A percentile compares a stretch with the other conserved stretches of the same genome.
These are phyloP conservation scores for Macropis europaea DNA, from an alignment of 2,888 invertebrate genomes.

Conservation along the genomic window DNA sequence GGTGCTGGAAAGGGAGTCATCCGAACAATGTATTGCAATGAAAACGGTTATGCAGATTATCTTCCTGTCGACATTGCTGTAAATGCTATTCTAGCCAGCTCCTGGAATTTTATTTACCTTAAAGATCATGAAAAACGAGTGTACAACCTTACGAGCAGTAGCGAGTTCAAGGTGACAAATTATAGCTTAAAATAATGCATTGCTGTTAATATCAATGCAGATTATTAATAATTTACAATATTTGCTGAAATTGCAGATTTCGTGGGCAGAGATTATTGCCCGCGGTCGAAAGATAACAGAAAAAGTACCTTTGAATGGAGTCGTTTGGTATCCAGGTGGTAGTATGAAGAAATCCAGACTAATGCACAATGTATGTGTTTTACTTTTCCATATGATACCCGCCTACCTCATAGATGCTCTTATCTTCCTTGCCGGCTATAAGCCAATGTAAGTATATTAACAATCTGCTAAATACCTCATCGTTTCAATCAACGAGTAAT, in stretches of 20 bases:
- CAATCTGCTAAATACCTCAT: not conserved
- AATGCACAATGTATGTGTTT: slow-evolving; percentile 89
- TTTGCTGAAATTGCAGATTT: slow-evolving; percentile 77
- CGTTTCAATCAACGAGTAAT: not conserved
- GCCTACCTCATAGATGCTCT: slow-evolving; percentile 92
- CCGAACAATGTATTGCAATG: slow-evolving; percentile 92
- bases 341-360: slow-evolving; percentile 91
- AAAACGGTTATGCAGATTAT: slow-evolving; percentile 89
- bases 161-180: slow-evolving; percentile 85
- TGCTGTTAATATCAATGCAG: not conserved
- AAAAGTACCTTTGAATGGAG: slow-evolving; percentile 92
- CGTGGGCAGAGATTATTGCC: slow-evolving; percentile 94
- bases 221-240: not conserved
- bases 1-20: slow-evolving; percentile 93
- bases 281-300: slow-evolving; percentile 89
- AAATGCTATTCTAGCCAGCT: slow-evolving; percentile 86
- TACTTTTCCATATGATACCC: slow-evolving; percentile 95
- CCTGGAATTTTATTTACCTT: slow-evolving; percentile 85
- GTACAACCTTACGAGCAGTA: slow-evolving; percentile 89
- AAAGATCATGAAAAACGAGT: slow-evolving; percentile 82
- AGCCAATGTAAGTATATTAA: slow-evolving; percentile 88
- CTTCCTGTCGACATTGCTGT: slow-evolving; percentile 91
- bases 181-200: not conserved
- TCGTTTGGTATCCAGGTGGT: slow-evolving; percentile 93
- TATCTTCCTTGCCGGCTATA: slow-evolving; percentile 90